These are phyloP conservation scores for Acleris emargana DNA, from an alignment of 2,888 invertebrate genomes.

Conservation along the genomic window DNA sequence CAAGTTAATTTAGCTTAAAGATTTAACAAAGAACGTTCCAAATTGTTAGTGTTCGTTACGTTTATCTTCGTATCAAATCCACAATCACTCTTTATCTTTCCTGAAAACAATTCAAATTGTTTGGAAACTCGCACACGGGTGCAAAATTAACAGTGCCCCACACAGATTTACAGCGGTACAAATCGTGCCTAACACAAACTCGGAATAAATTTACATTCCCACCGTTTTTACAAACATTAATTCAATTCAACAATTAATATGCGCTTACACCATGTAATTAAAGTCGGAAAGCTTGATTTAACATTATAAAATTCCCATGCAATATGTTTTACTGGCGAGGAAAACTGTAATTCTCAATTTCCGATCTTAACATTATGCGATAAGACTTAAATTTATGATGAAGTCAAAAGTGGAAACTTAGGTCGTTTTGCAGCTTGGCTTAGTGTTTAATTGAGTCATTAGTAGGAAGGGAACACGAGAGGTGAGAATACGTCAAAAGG, in stretches of 20 bases:
- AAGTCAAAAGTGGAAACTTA: constrained; percentile 17
- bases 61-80: not conserved
- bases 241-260: constrained; percentile 62
- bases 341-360: constrained; percentile 35
- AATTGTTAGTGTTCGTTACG: not conserved
- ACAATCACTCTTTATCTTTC: not conserved
- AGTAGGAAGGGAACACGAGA: constrained; percentile 64
- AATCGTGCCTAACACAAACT: constrained; percentile 34
- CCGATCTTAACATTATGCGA: constrained; percentile 12
- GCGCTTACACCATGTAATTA: constrained; percentile 64
- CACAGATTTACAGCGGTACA: constrained; percentile 34
- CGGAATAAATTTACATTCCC: constrained; percentile 39
- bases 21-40: not conserved
- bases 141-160: constrained; percentile 15
- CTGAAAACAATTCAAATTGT: constrained; percentile 7
- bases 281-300: constrained; percentile 58
- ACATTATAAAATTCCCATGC: constrained; percentile 58
- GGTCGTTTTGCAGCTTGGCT: constrained; percentile 40
- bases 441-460: constrained; percentile 71
- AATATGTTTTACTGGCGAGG: constrained; percentile 46
- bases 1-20: no score
- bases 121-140: constrained; percentile 2
- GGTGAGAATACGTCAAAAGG: constrained; percentile 70
- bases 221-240: constrained; percentile 49
- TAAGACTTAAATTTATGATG: constrained; percentile 16